Evolutionary conservation across 2,888 invertebrate genomes (phyloP), one percentile per base, ranked within the genome.

Genomic region (Deroplatys truncata): DNA sequence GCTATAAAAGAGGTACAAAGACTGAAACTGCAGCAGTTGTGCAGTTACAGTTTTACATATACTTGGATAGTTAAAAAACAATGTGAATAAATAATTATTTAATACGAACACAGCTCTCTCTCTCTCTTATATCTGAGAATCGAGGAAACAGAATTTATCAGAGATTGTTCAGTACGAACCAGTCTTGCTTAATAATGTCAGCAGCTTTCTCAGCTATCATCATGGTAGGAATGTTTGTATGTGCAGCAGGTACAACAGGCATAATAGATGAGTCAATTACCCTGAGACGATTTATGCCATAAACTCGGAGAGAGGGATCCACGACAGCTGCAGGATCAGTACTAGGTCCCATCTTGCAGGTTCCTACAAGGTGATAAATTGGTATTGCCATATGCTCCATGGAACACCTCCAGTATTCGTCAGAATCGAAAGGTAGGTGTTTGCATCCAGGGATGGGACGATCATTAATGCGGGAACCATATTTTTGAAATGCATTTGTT

Each of bases 401-500:
- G 92, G 96, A 95, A 92, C 97, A 97, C 72, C 95, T 95, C 98
- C 98, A 98, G 92, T 98, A 98, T 89, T 96, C 97, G 92, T 98
- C 97, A 15, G 96, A 96, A 92, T 96, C 96, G 88, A 97, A 95
- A 0, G 94, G 94, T 90, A 95, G 95, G 87, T 96, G 96, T 84
- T 96, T 95, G 92, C 98, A 98, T 0, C 97, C 97, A 0, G 98
- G 98, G 94, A 98, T 95, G 0, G 97, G 96, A 86, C 97, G 97
- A 56, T 95, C 96, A 91, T 97, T 96, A 0, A 97, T 96, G 84
- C 96, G 94, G 0, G 98, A 97, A 0, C 97, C 97, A 92, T 97
- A 98, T 88, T 96, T 95, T 92, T 97, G 97, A 92, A 98, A 98
- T 0, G 98, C 96, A 3, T 96, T 95, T 0, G 97, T 96, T 90